These are phyloP conservation scores for Metopia argyrocephala DNA, from an alignment of 2,888 invertebrate species.

Conservation along the genomic window DNA sequence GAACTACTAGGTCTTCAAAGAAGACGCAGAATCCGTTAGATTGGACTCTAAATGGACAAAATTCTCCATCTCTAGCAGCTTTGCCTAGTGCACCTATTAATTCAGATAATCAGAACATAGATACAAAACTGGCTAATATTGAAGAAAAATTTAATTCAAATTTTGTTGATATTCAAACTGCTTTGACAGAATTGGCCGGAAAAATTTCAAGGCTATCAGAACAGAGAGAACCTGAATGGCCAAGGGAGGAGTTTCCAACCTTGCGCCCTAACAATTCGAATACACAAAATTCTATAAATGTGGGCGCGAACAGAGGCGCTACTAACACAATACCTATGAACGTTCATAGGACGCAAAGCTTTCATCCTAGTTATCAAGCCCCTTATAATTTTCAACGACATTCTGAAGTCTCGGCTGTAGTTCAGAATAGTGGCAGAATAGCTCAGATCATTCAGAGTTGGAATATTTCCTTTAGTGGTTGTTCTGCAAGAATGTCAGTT, in stretches of 20 bases:
- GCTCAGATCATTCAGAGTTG: no score
- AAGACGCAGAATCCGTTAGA: conserved; percentile 1
- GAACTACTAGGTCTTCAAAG: conserved; percentile 17
- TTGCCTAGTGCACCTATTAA: no score
- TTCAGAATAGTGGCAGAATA: no score
- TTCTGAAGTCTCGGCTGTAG: no score
- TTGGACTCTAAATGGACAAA: conserved; percentile 8
- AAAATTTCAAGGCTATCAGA: conserved; percentile 8
- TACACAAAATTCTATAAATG: background rate
- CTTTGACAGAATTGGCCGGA: conserved; percentile 16
- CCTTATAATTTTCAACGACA: no score
- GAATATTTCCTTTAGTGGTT: no score
- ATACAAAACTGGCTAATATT: background rate
- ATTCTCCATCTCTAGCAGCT: background rate
- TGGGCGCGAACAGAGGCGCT: no score
- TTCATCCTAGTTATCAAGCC: conserved; percentile 1
- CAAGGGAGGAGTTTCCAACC: conserved; percentile 1
- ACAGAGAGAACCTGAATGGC: conserved; percentile 14
- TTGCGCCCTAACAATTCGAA: background rate
- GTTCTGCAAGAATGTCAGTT: conserved; percentile 20
- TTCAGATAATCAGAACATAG: no score
- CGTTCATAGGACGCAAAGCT: conserved; percentile 4
- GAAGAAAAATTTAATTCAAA: conserved; percentile 16
- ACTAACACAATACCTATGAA: background rate
- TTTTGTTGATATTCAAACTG: conserved; percentile 15